A percentile compares a stretch with the other conserved stretches of the same genome.
These are phyloP conservation scores for Limnephilus marmoratus DNA, from an alignment of 2,888 invertebrate species.

Conservation along the genomic window DNA sequence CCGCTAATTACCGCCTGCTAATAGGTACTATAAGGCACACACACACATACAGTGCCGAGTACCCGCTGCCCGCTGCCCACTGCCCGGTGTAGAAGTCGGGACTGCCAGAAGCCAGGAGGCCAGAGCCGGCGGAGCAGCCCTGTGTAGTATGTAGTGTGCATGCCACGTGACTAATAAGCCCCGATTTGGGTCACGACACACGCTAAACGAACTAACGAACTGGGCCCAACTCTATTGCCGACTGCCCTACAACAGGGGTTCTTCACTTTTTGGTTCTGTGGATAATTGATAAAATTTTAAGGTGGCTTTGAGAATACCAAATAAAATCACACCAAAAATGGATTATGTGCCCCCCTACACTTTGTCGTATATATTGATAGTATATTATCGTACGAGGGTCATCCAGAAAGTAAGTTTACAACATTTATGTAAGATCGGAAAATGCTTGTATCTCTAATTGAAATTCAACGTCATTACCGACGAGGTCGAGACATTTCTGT, in stretches of 20 bases:
- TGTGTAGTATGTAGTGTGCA: not conserved
- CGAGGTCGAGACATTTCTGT: too few relatives aligned
- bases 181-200: constrained; percentile 43
- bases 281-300: too few relatives aligned
- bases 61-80: too few relatives aligned
- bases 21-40: not conserved
- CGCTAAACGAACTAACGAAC: constrained; percentile 16
- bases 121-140: not conserved
- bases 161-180: constrained; percentile 34
- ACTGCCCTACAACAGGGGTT: not conserved
- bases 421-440: too few relatives aligned
- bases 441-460: too few relatives aligned
- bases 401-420: too few relatives aligned
- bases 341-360: too few relatives aligned
- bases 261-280: not conserved
- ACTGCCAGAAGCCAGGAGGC: not conserved
- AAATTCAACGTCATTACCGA: too few relatives aligned
- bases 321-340: too few relatives aligned
- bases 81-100: not conserved
- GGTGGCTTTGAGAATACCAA: too few relatives aligned
- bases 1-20: not conserved
- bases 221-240: not conserved
- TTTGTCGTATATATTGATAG: too few relatives aligned
- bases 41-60: not conserved
- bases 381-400: too few relatives aligned